Percentiles rank a stretch among this genome's conserved stretches.
These are phyloP conservation scores for Chiloscyllium punctatum DNA, from an alignment of 2,797 vertebrate species.

Conservation along the genomic window DNA sequence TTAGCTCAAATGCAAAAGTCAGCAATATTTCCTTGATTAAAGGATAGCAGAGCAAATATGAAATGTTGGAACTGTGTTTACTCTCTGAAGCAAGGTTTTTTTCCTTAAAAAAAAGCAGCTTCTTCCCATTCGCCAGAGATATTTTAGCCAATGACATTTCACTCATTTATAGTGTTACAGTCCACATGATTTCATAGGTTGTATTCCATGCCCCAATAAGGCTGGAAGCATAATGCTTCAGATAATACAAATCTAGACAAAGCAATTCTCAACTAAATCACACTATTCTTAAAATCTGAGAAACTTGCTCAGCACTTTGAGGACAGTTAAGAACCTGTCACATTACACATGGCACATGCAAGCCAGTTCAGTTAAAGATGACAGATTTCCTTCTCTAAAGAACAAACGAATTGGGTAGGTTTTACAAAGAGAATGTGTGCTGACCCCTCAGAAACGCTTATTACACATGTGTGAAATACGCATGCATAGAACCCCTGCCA, in stretches of 20 bases:
- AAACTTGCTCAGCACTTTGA: too few species aligned
- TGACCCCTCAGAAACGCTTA: too few species aligned
- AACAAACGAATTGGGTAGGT: too few species aligned
- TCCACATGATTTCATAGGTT: not conserved
- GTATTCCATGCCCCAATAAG: not conserved
- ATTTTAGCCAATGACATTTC: not conserved
- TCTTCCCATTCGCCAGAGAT: not conserved
- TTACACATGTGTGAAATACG: too few species aligned
- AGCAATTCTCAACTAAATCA: not conserved
- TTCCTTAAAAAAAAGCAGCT: not conserved
- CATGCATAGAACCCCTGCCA: too few species aligned
- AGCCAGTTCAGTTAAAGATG: too few species aligned
- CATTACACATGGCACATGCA: too few species aligned
- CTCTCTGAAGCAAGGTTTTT: not conserved
- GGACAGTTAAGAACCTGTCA: too few species aligned
- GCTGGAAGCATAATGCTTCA: not conserved
- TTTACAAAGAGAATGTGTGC: too few species aligned
- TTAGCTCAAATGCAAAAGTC: not conserved
- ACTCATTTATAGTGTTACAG: not conserved
- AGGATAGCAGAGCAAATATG: not conserved
- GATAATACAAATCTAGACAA: not conserved
- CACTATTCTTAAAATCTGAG: not conserved
- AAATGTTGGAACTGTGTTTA: not conserved
- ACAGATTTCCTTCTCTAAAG: too few species aligned
- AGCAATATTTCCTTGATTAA: not conserved